Evolutionary conservation across 2,797 vertebrate species (phyloP), one percentile per base, ranked within the genome.

Genomic region (Vespertilio murinus): DNA sequence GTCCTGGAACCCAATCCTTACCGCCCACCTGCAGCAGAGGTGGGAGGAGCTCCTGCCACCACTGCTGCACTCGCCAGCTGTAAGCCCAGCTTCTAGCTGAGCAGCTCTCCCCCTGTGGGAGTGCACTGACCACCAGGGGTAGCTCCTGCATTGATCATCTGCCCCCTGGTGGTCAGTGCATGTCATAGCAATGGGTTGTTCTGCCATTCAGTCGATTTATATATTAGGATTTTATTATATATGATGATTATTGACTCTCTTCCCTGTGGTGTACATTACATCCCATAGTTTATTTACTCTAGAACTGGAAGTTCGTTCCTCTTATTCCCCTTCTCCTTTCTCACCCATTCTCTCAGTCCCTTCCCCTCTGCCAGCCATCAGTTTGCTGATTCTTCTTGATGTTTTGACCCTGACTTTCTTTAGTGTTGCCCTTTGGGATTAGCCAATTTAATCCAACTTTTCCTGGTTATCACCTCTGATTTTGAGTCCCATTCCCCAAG

Each of bases 351-450:
- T 82, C 61, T n/a, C 22, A 47, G 13, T 14, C 30, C n/a, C 1
- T 8, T 35, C 40, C 30, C 30, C 40, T 81, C 59, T 33, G 42
- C 61, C 42, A 47, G 45, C n/a, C 61, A 35, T 47, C 80, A 25
- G n/a, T 74, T 88, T 52, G 64, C 33, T 94, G 45, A 25, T 71
- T 54, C 33, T 64, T 88, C 52, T 56, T 94, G 14, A 81, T 47
- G n/a, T 52, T 93, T 45, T 79, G 65, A 71, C 20, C 38, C 38
- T 89, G 40, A 70, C 14, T 59, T 74, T 80, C 84, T 94, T 56
- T 56, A 77, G 23, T 42, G 33, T 33, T 81, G 75, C n/a, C 38
- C 75, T 56, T 38, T 5, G 49, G 18, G 28, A 73, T 28, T 33
- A 59, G 56, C 38, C 54, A 40, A 92, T 85, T 45, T 35, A 42